A percentile compares a stretch with the other conserved stretches of the same genome.
Evolutionary conservation across 2,797 vertebrate genomes (phyloP).

Genomic region (Muscicapa comitata): DNA sequence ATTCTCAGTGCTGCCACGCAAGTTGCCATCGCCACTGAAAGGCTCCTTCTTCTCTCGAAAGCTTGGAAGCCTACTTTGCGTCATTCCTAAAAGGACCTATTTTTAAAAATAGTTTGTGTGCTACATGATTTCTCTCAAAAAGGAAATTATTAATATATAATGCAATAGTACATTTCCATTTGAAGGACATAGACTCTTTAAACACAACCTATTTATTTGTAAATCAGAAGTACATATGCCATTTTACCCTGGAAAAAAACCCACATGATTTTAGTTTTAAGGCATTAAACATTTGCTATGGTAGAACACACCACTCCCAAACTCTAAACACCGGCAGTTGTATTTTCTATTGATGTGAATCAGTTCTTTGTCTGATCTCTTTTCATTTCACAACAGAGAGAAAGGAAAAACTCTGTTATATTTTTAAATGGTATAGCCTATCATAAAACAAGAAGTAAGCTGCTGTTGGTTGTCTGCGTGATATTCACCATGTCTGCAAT

Average conservation of each 20-base stretch:
- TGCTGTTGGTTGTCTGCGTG: background rate
- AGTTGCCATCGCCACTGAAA: background rate
- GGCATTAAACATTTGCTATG: background rate
- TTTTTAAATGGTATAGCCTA: background rate
- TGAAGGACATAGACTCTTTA: background rate
- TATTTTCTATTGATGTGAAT: background rate
- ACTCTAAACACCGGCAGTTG: background rate
- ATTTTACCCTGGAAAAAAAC: background rate
- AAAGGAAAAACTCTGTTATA: background rate
- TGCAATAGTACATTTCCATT: background rate
- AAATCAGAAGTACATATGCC: background rate
- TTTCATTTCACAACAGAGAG: background rate
- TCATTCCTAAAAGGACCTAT: background rate
- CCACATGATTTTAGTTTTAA: background rate
- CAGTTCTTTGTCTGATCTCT: background rate
- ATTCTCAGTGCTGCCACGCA: background rate
- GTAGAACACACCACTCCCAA: background rate
- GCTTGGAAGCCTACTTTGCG: background rate
- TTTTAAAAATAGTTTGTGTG: background rate
- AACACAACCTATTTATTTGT: background rate
- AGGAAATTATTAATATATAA: background rate
- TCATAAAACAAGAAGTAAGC: background rate
- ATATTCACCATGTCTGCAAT: constrained; percentile 41
- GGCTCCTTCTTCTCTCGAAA: background rate
- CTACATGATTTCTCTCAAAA: background rate